Conservation (phyloP, 2,888 invertebrate genomes). For the Oxytorus armatus region DNA sequence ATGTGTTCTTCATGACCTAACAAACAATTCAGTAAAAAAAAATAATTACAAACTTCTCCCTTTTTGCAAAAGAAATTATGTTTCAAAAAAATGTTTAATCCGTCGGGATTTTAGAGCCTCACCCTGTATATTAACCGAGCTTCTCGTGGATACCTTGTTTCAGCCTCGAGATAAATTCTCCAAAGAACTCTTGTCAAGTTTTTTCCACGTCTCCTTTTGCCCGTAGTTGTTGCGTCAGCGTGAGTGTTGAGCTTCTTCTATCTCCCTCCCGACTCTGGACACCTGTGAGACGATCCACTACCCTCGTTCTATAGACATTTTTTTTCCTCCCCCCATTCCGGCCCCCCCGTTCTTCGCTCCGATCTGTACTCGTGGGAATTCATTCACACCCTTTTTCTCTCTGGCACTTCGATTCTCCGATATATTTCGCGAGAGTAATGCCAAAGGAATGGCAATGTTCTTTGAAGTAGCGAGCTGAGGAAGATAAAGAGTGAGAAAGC, state of each 20-base stretch:
- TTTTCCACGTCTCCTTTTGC: constrained; percentile 17
- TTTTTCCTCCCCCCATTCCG: neutral
- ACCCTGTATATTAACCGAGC: too few species aligned
- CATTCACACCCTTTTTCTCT: constrained; percentile 17
- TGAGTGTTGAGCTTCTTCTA: constrained; percentile 36
- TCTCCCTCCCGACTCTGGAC: too few species aligned
- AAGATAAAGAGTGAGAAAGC: neutral
- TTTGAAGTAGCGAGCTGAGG: constrained; percentile 12
- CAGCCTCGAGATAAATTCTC: constrained; percentile 45
- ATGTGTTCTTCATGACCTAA: too few species aligned
- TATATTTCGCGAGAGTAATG: neutral
- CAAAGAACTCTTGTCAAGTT: constrained; percentile 52
- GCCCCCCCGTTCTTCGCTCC: neutral
- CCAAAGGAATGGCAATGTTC: neutral
- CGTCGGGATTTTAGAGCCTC: too few species aligned
- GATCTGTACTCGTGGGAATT: constrained; percentile 31
- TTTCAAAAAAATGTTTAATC: too few species aligned
- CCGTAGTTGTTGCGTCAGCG: constrained; percentile 33
- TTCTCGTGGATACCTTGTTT: constrained; percentile 42
- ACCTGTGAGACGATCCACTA: too few species aligned
- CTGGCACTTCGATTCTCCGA: neutral
- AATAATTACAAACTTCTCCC: too few species aligned
- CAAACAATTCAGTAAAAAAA: too few species aligned
- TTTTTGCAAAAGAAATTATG: too few species aligned
- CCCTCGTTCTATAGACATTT: too few species aligned